Evolutionary conservation across 2,113 vertebrate genomes (phyloP).

Genomic region (Trochalopteron elliotii): DNA sequence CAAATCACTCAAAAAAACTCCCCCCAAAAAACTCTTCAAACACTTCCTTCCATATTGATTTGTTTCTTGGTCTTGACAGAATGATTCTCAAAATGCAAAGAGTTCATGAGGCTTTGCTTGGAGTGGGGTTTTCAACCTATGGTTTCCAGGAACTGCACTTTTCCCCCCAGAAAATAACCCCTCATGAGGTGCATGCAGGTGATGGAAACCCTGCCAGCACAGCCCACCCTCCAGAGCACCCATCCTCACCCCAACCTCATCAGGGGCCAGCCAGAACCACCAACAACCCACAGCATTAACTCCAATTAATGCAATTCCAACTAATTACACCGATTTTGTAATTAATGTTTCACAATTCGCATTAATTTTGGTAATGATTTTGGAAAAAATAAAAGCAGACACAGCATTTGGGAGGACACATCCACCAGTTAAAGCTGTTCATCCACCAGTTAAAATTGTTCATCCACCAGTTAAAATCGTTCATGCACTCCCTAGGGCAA

Average conservation of each 20-base stretch:
- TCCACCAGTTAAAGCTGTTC: neutral
- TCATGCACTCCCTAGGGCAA: neutral
- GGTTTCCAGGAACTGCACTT: neutral
- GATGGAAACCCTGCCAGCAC: neutral
- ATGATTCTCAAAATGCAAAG: neutral
- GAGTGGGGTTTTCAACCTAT: neutral
- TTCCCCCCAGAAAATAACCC: neutral
- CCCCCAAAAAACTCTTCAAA: neutral
- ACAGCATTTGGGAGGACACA: neutral
- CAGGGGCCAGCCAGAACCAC: neutral
- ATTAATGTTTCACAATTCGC: too few species aligned
- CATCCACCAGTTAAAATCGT: neutral
- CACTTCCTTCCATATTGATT: neutral
- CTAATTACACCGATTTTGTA: neutral
- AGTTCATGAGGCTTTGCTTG: neutral
- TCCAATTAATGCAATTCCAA: too few species aligned
- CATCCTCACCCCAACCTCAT: fast-evolving
- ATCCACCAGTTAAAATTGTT: neutral
- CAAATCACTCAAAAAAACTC: neutral
- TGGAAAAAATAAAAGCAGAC: neutral
- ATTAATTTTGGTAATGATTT: neutral
- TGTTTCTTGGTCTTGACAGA: neutral
- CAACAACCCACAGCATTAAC: fast-evolving
- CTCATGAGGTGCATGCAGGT: fast-evolving
- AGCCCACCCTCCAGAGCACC: neutral